These are phyloP conservation scores for Anneissia japonica DNA, from an alignment of 35 echinoderm and acorn worm species.

Conservation along the genomic window DNA sequence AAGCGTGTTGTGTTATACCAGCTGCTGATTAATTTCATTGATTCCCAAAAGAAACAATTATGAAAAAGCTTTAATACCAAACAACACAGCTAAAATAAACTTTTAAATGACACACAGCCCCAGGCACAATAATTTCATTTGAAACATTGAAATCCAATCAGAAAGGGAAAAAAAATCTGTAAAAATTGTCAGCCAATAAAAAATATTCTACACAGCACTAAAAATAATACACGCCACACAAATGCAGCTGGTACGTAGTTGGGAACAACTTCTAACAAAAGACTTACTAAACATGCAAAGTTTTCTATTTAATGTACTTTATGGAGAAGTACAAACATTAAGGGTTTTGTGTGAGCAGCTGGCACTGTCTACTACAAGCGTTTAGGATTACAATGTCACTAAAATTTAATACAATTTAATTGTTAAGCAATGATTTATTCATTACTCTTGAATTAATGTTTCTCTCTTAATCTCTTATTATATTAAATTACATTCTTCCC, in stretches of 20 bases:
- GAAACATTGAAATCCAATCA: background rate
- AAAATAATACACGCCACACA: no score
- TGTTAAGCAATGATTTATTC: no score
- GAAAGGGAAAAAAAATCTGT: background rate
- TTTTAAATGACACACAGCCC: background rate
- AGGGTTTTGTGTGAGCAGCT: background rate
- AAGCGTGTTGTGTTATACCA: background rate
- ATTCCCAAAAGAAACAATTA: background rate
- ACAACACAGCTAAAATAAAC: background rate
- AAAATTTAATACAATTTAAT: no score
- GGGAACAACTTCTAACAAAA: background rate
- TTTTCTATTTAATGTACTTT: background rate
- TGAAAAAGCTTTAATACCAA: no score
- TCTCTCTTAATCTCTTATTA: no score
- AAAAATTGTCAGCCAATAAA: background rate
- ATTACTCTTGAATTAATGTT: no score
- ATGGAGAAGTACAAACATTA: background rate
- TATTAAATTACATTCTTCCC: no score
- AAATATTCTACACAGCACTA: background rate
- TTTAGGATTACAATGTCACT: no score
- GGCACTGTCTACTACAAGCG: background rate
- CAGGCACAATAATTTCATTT: background rate
- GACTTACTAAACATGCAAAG: background rate
- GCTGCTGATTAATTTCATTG: background rate
- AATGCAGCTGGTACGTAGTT: background rate